Percentiles rank a stretch among this genome's conserved stretches.
These are phyloP conservation scores for Cirrhinus molitorella DNA, from an alignment of 2,797 vertebrate species.

Conservation along the genomic window DNA sequence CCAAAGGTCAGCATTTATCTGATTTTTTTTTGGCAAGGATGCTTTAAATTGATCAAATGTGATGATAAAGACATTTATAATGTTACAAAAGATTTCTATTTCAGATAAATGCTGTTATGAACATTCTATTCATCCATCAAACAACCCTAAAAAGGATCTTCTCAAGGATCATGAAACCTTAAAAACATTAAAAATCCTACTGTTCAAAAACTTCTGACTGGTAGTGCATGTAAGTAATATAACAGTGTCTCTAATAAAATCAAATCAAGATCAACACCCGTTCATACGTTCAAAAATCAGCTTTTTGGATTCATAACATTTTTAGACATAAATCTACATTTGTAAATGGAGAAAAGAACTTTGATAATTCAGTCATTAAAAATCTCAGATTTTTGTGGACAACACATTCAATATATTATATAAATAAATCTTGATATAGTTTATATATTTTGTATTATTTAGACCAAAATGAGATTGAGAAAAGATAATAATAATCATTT, in stretches of 20 bases:
- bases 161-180: too few relatives aligned
- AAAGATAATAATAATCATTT: neutral
- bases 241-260: neutral
- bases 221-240: neutral
- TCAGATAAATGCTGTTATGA: too few relatives aligned
- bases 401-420: conserved; percentile 3
- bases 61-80: too few relatives aligned
- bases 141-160: too few relatives aligned
- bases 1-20: too few relatives aligned
- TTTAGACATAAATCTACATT: neutral
- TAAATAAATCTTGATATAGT: neutral
- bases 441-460: neutral
- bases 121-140: too few relatives aligned
- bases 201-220: too few relatives aligned
- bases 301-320: neutral
- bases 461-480: neutral
- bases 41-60: too few relatives aligned
- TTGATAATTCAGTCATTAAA: conserved; percentile 9
- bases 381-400: neutral
- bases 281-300: neutral
- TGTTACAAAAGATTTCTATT: too few relatives aligned
- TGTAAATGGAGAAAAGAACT: neutral
- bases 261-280: neutral
- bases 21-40: too few relatives aligned
- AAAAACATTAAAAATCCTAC: too few relatives aligned